A percentile compares a stretch with the other conserved stretches of the same genome.
Conservation (phyloP, 2,797 vertebrate species). For the Pitangus sulphuratus region DNA sequence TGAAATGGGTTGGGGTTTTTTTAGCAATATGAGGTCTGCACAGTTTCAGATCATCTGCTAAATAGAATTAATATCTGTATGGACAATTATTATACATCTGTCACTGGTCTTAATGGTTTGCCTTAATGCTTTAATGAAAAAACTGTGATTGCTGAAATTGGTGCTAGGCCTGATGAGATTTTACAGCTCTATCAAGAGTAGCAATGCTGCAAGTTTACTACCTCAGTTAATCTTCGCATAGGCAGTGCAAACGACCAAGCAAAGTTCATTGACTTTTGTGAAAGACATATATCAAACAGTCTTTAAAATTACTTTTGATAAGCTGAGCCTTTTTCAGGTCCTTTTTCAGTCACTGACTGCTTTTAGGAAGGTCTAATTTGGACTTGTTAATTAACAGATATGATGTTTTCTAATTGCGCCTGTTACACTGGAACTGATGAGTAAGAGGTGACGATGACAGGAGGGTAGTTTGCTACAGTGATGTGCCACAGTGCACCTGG, state of each 20-base stretch:
- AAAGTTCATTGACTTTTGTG: background rate
- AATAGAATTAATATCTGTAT: background rate
- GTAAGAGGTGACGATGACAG: background rate
- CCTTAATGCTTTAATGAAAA: background rate
- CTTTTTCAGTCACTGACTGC: background rate
- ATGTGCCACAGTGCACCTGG: background rate
- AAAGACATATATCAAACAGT: background rate
- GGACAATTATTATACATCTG: background rate
- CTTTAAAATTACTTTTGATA: background rate
- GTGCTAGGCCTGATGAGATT: background rate
- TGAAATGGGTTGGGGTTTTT: slow-evolving; percentile 56
- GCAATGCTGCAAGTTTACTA: background rate
- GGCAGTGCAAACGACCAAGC: background rate
- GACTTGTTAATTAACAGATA: background rate
- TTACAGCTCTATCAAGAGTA: background rate
- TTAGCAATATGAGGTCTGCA: background rate
- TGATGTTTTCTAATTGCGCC: background rate
- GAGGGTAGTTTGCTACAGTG: background rate
- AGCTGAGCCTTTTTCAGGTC: background rate
- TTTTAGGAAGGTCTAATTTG: background rate
- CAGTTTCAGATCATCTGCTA: background rate
- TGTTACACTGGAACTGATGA: background rate
- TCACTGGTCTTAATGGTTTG: background rate
- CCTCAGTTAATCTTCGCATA: background rate
- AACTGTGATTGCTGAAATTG: background rate